These are phyloP conservation scores for Trichonephila inaurata DNA, from an alignment of 1,140 invertebrate genomes.

Conservation along the genomic window DNA sequence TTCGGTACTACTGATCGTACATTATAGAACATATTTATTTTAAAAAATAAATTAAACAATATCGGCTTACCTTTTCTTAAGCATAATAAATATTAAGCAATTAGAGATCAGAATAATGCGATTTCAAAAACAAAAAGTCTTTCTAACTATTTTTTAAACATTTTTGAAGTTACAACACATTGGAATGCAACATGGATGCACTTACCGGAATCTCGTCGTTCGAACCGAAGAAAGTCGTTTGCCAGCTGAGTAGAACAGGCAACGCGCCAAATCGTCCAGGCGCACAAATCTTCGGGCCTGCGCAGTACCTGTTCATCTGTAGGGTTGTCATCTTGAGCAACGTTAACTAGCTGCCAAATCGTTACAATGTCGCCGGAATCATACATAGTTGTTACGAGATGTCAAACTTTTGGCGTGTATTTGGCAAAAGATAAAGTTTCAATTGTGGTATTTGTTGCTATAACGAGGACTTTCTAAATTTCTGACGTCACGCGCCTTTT, in stretches of 20 bases:
- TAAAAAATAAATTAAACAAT: too few relatives aligned
- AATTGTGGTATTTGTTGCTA: background rate
- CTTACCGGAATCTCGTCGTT: slow-evolving; percentile 35
- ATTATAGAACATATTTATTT: background rate
- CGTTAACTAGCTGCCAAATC: slow-evolving; percentile 9
- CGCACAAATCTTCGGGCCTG: slow-evolving; percentile 34
- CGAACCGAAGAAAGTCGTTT: slow-evolving; percentile 43
- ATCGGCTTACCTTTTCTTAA: background rate
- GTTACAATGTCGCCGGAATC: slow-evolving; percentile 7
- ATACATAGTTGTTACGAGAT: background rate
- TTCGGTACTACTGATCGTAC: background rate
- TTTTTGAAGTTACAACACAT: background rate
- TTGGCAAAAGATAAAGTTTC: background rate
- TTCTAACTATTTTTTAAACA: slow-evolving; percentile 10
- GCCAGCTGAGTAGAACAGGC: slow-evolving; percentile 38
- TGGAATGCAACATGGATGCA: background rate
- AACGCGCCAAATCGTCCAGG: slow-evolving; percentile 55
- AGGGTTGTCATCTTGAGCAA: background rate
- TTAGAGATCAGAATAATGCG: background rate
- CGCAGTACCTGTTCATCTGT: background rate
- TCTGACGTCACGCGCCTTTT: slow-evolving; percentile 26
- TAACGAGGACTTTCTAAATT: background rate
- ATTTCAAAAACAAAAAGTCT: background rate
- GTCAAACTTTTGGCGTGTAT: slow-evolving; percentile 11
- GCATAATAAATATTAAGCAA: background rate